Conservation (phyloP, 1,140 invertebrate species). For the Coelopa frigida region DNA sequence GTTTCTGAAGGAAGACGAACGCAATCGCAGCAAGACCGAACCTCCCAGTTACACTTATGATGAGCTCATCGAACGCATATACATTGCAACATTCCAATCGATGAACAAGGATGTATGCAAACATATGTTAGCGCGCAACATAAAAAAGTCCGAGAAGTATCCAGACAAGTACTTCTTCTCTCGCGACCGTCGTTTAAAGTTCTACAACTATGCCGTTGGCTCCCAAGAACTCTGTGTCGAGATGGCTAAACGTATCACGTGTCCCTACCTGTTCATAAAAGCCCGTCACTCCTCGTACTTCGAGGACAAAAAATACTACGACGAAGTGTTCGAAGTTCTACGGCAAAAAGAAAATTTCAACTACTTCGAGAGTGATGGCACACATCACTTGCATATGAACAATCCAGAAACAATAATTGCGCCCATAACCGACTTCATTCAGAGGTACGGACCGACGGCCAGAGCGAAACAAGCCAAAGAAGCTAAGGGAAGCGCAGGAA, state of each 20-base stretch:
- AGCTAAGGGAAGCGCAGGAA: neutral
- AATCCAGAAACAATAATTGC: constrained; percentile 54
- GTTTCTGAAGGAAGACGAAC: constrained; percentile 48
- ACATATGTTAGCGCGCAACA: constrained; percentile 53
- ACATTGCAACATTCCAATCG: constrained; percentile 48
- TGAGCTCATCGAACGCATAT: constrained; percentile 52
- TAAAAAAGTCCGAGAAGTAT: constrained; percentile 48
- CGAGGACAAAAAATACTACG: constrained; percentile 50
- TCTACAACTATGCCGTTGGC: constrained; percentile 46
- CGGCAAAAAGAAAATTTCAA: constrained; percentile 52
- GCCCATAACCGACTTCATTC: constrained; percentile 53
- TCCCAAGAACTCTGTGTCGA: constrained; percentile 48
- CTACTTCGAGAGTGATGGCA: constrained; percentile 56
- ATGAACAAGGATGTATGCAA: constrained; percentile 50
- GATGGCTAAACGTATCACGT: constrained; percentile 48
- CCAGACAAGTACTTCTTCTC: constrained; percentile 56
- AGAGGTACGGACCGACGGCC: constrained; percentile 33
- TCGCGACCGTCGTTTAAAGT: constrained; percentile 53
- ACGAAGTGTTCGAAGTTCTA: constrained; percentile 52
- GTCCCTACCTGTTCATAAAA: constrained; percentile 54
- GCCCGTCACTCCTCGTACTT: constrained; percentile 50
- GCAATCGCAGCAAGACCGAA: constrained; percentile 44
- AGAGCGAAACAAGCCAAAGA: constrained; percentile 25
- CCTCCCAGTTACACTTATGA: constrained; percentile 55
- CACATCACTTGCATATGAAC: constrained; percentile 69